These are phyloP conservation scores for Macaria liturata DNA, from an alignment of 2,888 invertebrate species.

Conservation along the genomic window DNA sequence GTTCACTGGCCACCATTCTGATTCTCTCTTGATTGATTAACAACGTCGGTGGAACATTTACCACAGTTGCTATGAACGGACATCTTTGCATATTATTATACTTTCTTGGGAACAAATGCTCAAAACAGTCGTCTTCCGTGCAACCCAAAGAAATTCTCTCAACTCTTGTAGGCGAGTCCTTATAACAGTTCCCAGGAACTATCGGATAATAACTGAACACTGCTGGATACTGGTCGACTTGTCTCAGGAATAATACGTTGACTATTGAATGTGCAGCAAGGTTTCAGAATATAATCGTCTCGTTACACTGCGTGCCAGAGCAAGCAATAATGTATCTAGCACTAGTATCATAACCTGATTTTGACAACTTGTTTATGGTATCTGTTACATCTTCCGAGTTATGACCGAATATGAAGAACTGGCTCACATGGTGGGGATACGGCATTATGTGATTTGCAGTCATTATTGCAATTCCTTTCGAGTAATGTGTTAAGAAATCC, in stretches of 20 bases:
- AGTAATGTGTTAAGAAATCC: not conserved
- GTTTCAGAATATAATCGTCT: not conserved
- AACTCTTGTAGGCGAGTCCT: not conserved
- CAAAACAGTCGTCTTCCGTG: constrained; percentile 1
- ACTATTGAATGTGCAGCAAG: not conserved
- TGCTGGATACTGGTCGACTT: not conserved
- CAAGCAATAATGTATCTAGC: not conserved
- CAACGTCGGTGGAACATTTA: not conserved
- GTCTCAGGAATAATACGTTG: not conserved
- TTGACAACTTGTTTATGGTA: not conserved
- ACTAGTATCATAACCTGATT: not conserved
- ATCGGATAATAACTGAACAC: not conserved
- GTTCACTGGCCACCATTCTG: not conserved
- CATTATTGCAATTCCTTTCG: not conserved
- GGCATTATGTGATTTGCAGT: not conserved
- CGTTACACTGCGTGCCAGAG: not conserved
- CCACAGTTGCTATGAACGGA: not conserved
- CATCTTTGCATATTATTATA: not conserved
- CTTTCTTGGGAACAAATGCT: not conserved
- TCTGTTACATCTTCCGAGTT: not conserved
- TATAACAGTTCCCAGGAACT: not conserved
- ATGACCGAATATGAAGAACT: constrained; percentile 1
- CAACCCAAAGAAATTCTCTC: not conserved
- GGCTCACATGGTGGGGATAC: not conserved
- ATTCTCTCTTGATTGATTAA: not conserved